Percentiles rank a stretch among this genome's conserved stretches.
Conservation (phyloP, 2,888 invertebrate species). For the Aphodius granarius region DNA sequence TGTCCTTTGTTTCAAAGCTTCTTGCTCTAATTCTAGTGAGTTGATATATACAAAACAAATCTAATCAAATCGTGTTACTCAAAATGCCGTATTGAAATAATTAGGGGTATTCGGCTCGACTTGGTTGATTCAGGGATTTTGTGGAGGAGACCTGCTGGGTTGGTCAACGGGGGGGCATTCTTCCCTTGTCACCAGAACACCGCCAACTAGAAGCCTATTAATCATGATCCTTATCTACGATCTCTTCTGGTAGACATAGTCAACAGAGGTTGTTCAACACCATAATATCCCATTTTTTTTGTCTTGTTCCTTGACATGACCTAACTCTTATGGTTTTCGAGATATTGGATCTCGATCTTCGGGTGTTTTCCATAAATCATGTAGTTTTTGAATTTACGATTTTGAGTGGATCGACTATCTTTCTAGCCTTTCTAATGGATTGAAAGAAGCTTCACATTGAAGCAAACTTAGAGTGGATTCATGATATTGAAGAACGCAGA, state of each 20-base stretch:
- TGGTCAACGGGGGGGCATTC: conserved; percentile 12
- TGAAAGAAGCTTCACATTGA: no score
- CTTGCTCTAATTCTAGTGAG: no score
- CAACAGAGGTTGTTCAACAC: conserved; percentile 10
- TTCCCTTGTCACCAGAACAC: conserved; percentile 15
- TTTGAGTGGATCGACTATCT: no score
- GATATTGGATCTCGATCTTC: not conserved
- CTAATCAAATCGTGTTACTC: not conserved
- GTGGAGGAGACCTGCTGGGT: not conserved
- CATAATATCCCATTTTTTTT: conserved; percentile 3
- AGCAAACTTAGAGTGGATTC: no score
- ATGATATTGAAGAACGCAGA: no score
- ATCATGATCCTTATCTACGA: conserved; percentile 6
- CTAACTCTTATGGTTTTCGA: not conserved
- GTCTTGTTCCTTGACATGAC: not conserved
- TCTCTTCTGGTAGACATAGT: not conserved
- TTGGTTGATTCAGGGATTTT: not conserved
- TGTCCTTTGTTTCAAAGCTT: no score
- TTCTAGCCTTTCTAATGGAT: no score
- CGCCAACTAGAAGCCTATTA: not conserved
- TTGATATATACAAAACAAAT: no score
- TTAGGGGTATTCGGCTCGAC: not conserved
- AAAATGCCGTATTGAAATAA: not conserved
- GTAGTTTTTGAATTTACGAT: no score
- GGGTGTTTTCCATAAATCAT: conserved; percentile 1